Base-by-base conservation (phyloP, 2,888 invertebrate genomes). In the Corythucha ciliata region DNA sequence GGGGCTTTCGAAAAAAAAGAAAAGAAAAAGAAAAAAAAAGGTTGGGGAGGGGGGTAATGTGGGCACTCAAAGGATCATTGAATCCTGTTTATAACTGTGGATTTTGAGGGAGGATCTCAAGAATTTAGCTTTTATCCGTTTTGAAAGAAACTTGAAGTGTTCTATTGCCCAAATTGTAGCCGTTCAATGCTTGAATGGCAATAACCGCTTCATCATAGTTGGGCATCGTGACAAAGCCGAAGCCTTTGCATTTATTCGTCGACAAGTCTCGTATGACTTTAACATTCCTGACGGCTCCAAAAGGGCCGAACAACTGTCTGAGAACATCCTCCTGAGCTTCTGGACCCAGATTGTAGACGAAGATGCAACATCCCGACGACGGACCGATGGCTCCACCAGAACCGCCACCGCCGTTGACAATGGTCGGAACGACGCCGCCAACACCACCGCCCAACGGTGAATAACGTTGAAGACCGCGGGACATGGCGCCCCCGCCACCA, bases 201-300 rank as follows among this genome's bases (percentile, higher is more conserved):
- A 91, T 87, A 59, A 92, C 82, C 54, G 94, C 91, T 72, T 96
- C 94, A 66, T 94, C 93, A 68, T 94, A 94, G 72, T 93, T 92
- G 68, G 91, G 92, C 94, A 96, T 96, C 60, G 93, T 93, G 62
- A 96, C 93, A 71, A 94, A 94, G 62, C 93, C 96, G 72, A 93
- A 96, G 59, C 96, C 96, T 76, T 93, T 94, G 76, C 94, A 94
- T 72, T 94, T 94, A 75, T 90, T 90, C 61, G 92, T 92, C 66
- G 89, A 84, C 64, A 88, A 80, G 76, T 94, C 93, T 66, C 91
- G 82, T 68, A 93, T 90, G 64, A 94, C 92, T 76, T 94, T 94
- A 62, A 94, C 93, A 73, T 86, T 89, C 73, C 93, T 89, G 66
- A 96, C 93, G 64, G 93, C 93, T 64, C 94, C 94, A 67, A 94